Percentiles rank a stretch among this genome's conserved stretches.
These are phyloP conservation scores for Goniozus legneri DNA, from an alignment of 1,140 invertebrate genomes.

Conservation along the genomic window DNA sequence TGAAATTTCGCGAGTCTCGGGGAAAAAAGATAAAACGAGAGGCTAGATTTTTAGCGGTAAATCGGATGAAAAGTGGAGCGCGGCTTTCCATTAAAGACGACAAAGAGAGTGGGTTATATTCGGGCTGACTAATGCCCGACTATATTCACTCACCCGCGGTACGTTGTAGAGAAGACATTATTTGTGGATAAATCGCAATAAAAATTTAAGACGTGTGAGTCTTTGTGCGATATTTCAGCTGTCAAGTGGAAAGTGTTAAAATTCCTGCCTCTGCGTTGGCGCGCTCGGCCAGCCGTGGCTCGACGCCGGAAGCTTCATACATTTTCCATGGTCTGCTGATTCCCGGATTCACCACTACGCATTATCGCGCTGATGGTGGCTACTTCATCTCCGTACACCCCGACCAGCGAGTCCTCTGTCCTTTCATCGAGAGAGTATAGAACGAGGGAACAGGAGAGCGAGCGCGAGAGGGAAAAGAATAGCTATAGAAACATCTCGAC, in stretches of 20 bases:
- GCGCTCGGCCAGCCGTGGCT: slow-evolving; percentile 23
- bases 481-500: too few relatives aligned
- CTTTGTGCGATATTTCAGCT: slow-evolving; percentile 23
- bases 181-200: neutral
- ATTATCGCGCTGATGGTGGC: slow-evolving; percentile 35
- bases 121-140: too few relatives aligned
- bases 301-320: slow-evolving; percentile 38
- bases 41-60: too few relatives aligned
- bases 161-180: too few relatives aligned
- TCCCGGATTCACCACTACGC: slow-evolving; percentile 29
- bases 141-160: too few relatives aligned
- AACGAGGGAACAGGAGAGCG: neutral
- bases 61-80: too few relatives aligned
- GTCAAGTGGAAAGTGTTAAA: slow-evolving; percentile 27
- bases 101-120: too few relatives aligned
- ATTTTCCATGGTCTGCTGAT: slow-evolving; percentile 44
- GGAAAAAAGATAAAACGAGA: too few relatives aligned
- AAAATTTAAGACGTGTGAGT: neutral
- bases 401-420: slow-evolving; percentile 14
- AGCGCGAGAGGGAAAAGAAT: too few relatives aligned
- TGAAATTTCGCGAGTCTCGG: too few relatives aligned
- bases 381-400: slow-evolving; percentile 31
- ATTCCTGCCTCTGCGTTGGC: slow-evolving; percentile 19
- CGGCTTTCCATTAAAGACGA: too few relatives aligned
- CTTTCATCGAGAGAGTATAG: slow-evolving; percentile 5